Percentiles rank a stretch among this genome's conserved stretches.
These are phyloP conservation scores for Peromyscus eremicus DNA, from an alignment of 2,797 vertebrate species.

Conservation along the genomic window DNA sequence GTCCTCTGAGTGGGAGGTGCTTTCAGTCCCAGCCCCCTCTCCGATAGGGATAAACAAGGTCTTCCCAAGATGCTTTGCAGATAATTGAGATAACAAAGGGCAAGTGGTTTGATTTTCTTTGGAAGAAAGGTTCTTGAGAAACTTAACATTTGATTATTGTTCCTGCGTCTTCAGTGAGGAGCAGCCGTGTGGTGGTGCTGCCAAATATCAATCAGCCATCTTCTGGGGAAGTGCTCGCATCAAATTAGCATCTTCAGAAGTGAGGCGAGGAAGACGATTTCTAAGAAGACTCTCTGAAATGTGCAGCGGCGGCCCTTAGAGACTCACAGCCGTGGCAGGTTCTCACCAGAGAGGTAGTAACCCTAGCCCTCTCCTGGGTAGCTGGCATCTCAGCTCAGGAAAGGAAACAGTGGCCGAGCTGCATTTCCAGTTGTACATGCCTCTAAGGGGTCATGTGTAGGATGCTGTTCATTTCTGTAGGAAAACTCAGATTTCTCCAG, in stretches of 20 bases:
- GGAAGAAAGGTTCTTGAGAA: slow-evolving; percentile 83
- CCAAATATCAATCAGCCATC: slow-evolving; percentile 84
- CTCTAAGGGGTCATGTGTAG: slow-evolving; percentile 59
- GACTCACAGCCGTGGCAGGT: background rate
- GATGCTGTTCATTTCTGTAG: slow-evolving; percentile 73
- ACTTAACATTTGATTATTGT: slow-evolving; percentile 86
- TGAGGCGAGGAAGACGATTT: slow-evolving; percentile 67
- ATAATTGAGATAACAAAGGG: slow-evolving; percentile 84
- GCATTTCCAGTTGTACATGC: slow-evolving; percentile 64
- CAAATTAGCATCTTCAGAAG: slow-evolving; percentile 81
- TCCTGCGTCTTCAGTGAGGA: slow-evolving; percentile 75
- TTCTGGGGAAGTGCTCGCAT: slow-evolving; percentile 79
- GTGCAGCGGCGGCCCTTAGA: slow-evolving; percentile 14
- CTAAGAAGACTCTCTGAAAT: slow-evolving; percentile 74
- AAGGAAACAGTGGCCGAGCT: slow-evolving; percentile 60
- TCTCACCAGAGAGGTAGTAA: slow-evolving; percentile 65
- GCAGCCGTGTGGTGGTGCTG: slow-evolving; percentile 77
- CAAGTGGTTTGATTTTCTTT: slow-evolving; percentile 84
- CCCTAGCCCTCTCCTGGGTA: background rate
- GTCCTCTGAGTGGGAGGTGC: slow-evolving; percentile 29
- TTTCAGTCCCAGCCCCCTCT: background rate
- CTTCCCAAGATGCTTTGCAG: slow-evolving; percentile 71
- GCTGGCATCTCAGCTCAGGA: slow-evolving; percentile 33
- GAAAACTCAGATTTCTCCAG: slow-evolving; percentile 62
- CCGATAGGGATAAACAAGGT: slow-evolving; percentile 57